Conservation (phyloP, 2,888 invertebrate genomes). For the Dynastes grantii region DNA sequence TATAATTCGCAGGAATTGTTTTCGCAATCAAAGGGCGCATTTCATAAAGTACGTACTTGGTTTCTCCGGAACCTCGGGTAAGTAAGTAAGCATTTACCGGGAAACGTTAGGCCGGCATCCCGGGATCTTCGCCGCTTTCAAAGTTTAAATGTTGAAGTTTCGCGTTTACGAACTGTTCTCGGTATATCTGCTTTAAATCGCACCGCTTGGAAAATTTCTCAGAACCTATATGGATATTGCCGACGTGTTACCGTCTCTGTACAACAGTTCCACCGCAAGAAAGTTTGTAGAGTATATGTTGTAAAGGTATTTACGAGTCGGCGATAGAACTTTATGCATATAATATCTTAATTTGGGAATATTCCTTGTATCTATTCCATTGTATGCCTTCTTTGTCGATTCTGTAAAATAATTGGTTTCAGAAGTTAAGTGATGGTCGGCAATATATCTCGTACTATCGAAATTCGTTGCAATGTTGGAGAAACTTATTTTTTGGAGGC, state of each 20-base stretch:
- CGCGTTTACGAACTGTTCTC: not conserved
- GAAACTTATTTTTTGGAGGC: no score
- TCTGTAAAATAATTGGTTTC: no score
- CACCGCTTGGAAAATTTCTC: not conserved
- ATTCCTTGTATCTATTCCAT: no score
- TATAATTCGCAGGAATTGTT: not conserved
- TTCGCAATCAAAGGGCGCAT: constrained; percentile 40
- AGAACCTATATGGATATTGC: not conserved
- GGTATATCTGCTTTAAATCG: constrained; percentile 20
- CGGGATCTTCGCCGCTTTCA: not conserved
- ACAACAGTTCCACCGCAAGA: no score
- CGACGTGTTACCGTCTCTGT: no score
- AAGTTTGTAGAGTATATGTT: not conserved
- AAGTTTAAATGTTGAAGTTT: constrained; percentile 32
- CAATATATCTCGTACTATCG: no score
- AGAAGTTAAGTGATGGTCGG: no score
- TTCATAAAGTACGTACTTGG: constrained; percentile 9
- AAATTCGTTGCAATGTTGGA: no score
- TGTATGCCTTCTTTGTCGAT: no score
- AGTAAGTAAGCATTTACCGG: constrained; percentile 1
- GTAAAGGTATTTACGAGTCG: no score
- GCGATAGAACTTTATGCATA: no score
- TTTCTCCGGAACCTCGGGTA: not conserved
- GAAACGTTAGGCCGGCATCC: not conserved
- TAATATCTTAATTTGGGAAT: no score